Conservation (phyloP, 2,888 invertebrate genomes). For the Agriotes lineatus region DNA sequence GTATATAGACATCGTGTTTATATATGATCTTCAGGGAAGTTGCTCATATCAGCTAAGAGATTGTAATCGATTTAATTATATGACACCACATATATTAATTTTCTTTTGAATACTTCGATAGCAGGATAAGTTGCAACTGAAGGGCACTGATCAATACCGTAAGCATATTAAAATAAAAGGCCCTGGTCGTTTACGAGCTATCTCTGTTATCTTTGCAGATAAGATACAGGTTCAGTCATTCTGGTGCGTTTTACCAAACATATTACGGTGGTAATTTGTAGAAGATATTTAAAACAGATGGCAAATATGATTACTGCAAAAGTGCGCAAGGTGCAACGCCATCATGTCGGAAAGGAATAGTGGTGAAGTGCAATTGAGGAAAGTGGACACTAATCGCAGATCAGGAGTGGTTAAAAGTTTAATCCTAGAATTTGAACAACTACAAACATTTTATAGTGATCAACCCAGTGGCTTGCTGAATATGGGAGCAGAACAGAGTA, state of each 20-base stretch:
- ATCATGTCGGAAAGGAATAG: not conserved
- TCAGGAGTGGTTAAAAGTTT: slow-evolving; percentile 12
- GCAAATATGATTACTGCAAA: not conserved
- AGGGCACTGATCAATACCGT: not conserved
- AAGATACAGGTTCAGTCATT: slow-evolving; percentile 10
- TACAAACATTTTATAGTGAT: not conserved
- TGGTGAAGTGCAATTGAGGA: not conserved
- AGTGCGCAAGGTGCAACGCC: not conserved
- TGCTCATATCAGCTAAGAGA: too few relatives aligned
- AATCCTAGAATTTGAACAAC: slow-evolving; percentile 15
- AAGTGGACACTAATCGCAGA: not conserved
- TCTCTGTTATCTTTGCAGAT: slow-evolving; percentile 4
- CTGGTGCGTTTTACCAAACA: not conserved
- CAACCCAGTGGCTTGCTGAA: not conserved
- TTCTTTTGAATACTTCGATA: too few relatives aligned
- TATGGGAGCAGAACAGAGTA: slow-evolving; percentile 19
- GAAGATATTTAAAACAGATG: not conserved
- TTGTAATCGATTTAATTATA: too few relatives aligned
- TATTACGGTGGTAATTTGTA: slow-evolving; percentile 1
- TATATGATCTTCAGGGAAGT: too few relatives aligned
- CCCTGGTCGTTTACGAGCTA: not conserved
- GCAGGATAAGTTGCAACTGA: not conserved
- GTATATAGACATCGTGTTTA: too few relatives aligned
- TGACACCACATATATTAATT: too few relatives aligned
- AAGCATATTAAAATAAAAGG: slow-evolving; percentile 2